Evolutionary conservation across 1,140 invertebrate species (phyloP).

Genomic region (Coenobita brevimanus): DNA sequence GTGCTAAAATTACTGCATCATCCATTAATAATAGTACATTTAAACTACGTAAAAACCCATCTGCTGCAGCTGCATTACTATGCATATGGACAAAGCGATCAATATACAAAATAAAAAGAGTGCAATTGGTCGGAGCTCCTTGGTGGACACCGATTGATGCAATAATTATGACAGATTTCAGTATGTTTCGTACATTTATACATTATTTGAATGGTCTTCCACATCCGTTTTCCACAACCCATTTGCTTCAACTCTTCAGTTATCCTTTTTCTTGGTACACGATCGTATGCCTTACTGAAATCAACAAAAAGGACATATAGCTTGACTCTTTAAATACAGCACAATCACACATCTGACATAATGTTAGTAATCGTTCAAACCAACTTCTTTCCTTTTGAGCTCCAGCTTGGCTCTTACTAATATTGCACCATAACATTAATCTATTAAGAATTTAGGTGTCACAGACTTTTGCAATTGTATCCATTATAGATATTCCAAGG

Average conservation of each 20-base stretch:
- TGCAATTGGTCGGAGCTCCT: background rate
- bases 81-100: conserved; percentile 3
- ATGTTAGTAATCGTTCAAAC: too few species aligned
- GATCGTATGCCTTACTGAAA: background rate
- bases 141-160: background rate
- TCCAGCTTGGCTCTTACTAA: background rate
- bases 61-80: too few species aligned
- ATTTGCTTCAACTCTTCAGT: background rate
- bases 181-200: conserved; percentile 6
- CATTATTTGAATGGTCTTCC: background rate
- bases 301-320: too few species aligned
- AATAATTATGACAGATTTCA: background rate
- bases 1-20: background rate
- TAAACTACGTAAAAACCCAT: background rate
- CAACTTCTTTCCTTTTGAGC: too few species aligned
- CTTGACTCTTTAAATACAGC: background rate
- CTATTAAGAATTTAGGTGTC: background rate
- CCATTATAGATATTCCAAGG: too few species aligned
- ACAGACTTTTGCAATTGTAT: too few species aligned
- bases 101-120: background rate
- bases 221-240: too few species aligned
- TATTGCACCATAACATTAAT: background rate
- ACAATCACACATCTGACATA: background rate
- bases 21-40: background rate
- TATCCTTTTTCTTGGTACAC: background rate